A percentile compares a stretch with the other conserved stretches of the same genome.
Conservation (phyloP, 2,113 vertebrate genomes). For the Sminthopsis crassicaudata region DNA sequence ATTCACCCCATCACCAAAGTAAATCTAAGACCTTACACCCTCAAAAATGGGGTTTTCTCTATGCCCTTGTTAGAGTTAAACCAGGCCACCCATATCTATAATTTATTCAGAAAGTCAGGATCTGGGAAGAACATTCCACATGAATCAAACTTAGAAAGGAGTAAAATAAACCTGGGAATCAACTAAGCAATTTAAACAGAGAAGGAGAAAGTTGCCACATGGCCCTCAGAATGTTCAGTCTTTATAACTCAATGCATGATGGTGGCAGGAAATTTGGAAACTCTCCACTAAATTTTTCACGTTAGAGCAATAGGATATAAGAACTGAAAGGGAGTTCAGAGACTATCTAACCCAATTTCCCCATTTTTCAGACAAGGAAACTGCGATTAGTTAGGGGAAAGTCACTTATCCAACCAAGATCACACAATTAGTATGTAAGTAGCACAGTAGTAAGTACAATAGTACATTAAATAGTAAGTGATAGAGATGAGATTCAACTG, state of each 20-base stretch:
- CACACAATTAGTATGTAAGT: too few relatives aligned
- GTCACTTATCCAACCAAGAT: too few relatives aligned
- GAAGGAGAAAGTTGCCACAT: neutral
- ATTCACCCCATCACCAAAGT: too few relatives aligned
- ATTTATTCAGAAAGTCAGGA: neutral
- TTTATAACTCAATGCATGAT: neutral
- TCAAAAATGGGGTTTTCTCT: neutral
- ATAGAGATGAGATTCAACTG: too few relatives aligned
- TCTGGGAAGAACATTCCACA: constrained; percentile 11
- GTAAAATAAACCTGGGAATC: neutral
- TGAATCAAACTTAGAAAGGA: neutral
- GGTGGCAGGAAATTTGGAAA: neutral
- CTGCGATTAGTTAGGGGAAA: too few relatives aligned
- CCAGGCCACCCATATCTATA: neutral
- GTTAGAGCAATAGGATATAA: too few relatives aligned
- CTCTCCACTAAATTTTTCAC: neutral
- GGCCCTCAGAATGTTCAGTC: neutral
- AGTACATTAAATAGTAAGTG: too few relatives aligned
- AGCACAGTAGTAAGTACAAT: too few relatives aligned
- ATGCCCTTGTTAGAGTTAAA: constrained; percentile 22
- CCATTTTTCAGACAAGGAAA: too few relatives aligned
- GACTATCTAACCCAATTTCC: too few relatives aligned
- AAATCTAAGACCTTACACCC: neutral
- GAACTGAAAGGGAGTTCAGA: too few relatives aligned
- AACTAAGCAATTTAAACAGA: constrained; percentile 8